These are phyloP conservation scores for Halichoerus grypus DNA, from an alignment of 2,113 vertebrate species.

Conservation along the genomic window DNA sequence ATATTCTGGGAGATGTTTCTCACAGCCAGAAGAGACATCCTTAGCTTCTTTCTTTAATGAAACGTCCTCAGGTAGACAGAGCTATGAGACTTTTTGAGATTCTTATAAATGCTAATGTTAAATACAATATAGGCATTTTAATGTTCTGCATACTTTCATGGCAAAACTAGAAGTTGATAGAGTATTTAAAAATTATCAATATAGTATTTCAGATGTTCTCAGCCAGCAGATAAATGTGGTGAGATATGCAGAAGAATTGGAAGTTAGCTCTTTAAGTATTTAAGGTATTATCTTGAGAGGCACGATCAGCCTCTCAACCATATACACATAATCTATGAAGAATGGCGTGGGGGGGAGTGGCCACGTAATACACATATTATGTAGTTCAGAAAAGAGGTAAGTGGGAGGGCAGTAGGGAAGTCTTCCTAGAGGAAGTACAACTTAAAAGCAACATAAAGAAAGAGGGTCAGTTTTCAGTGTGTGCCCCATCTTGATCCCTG, in stretches of 20 bases:
- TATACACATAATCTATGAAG: background rate
- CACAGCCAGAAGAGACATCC: background rate
- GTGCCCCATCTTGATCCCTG: background rate
- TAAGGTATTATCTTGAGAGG: background rate
- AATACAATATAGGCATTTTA: background rate
- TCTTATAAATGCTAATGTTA: conserved; percentile 12
- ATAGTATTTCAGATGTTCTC: background rate
- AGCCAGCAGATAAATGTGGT: background rate
- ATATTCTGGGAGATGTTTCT: background rate
- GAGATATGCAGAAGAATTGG: background rate
- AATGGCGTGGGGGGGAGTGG: background rate
- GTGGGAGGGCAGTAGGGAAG: background rate
- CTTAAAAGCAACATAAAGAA: background rate
- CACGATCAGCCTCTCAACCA: background rate
- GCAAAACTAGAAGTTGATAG: background rate
- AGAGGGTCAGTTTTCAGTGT: background rate
- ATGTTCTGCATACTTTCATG: background rate
- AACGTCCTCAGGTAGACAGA: background rate
- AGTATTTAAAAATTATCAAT: background rate
- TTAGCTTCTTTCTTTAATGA: background rate
- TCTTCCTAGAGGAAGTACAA: background rate
- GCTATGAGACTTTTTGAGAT: background rate
- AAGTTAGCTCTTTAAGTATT: background rate
- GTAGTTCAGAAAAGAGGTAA: background rate
- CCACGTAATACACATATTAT: background rate